Conservation (phyloP, 2,797 vertebrate species). For the Fratercula arctica region DNA sequence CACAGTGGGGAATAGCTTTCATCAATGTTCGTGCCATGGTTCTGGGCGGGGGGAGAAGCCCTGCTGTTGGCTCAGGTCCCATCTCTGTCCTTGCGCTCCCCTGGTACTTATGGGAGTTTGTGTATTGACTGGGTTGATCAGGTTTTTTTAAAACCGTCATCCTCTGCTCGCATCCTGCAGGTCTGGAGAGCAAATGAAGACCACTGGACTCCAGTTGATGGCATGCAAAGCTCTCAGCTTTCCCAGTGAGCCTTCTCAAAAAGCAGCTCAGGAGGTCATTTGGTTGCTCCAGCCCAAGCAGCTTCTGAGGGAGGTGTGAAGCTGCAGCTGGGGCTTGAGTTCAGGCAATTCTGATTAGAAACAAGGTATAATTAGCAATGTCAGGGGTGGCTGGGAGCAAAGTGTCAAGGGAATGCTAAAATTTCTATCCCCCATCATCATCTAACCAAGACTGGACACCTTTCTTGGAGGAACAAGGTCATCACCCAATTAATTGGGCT, state of each 20-base stretch:
- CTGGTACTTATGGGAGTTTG: not conserved
- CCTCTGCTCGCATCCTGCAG: not conserved
- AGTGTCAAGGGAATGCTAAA: not conserved
- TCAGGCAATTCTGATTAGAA: not conserved
- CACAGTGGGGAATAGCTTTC: not conserved
- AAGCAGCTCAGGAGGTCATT: not conserved
- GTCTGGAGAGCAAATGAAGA: not conserved
- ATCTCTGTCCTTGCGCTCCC: not conserved
- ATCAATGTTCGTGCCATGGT: rapidly evolving
- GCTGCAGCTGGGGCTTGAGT: not conserved
- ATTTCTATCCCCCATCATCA: not conserved
- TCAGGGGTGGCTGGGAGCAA: not conserved
- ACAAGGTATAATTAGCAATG: not conserved
- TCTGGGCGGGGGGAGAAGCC: not conserved
- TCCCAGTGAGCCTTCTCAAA: not conserved
- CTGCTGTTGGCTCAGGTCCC: not conserved
- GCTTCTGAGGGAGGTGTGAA: not conserved
- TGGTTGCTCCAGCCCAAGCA: not conserved
- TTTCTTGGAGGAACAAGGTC: not conserved
- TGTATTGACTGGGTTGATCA: not conserved
- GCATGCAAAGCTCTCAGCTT: not conserved
- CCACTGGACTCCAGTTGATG: not conserved
- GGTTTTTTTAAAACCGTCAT: not conserved
- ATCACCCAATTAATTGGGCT: not conserved
- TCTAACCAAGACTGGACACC: not conserved